Base-by-base conservation (phyloP, 2,797 vertebrate species). In the Hypotaenidia okinawae region DNA sequence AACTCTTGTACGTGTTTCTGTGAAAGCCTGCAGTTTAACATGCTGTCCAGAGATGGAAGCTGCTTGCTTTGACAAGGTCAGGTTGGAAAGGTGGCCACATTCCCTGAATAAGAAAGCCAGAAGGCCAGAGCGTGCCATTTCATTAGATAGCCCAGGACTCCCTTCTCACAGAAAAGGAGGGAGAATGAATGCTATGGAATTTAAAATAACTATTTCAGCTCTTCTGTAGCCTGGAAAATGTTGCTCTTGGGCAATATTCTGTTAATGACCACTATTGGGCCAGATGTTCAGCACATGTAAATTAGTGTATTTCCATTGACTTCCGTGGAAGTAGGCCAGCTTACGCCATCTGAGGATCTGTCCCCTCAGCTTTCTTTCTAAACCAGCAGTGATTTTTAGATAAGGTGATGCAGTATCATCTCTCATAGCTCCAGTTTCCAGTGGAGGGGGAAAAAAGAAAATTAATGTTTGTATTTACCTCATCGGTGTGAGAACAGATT, bases 171-270 rank as follows among this genome's bases (percentile, higher is more conserved):
- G 86, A 74, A 86, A 90, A 89, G 52, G 55, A 86, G 32, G 16
- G 52, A 69, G 32, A 84, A 87, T 51, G 74, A 76, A 89, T 61
- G 35, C 63, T 77, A 28, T 70, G 57, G 81, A 92, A 77, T 89
- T 73, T 32, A 68, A 96, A 94, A 75, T 49, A 78, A 89, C 49
- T 54, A 58, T 94, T 95, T 88, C 73, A 57, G 43, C 68, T 94
- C 75, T 94, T 96, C 63, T 90, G 64, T 84, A 64, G 70, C 63
- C 79, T 72, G 24, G 73, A 91, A 94, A 94, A 95, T 37, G 51
- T 88, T 88, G 45, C 93, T 96, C 93, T 77, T 94, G 90, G 86
- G 94, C 81, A 75, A 52, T 95, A 88, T 93, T 84, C 32, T 84
- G 49, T 74, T 94, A 91, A 93, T 83, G 83, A 93, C 79, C 57